Evolutionary conservation across 2,113 vertebrate species (phyloP).

Genomic region (Scomber scombrus): DNA sequence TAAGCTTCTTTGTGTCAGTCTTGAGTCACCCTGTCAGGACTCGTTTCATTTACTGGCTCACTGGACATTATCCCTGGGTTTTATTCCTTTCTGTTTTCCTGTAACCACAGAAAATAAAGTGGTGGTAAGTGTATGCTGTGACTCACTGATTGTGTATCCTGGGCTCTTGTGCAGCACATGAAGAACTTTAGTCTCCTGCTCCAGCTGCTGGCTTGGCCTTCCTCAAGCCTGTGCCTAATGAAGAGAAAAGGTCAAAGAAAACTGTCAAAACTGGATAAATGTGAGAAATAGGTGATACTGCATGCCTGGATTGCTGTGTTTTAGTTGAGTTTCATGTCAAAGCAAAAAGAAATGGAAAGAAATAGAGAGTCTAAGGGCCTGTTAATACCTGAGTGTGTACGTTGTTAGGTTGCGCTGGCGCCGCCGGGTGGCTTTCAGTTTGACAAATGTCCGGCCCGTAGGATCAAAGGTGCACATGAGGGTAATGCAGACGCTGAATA

Average conservation of each 20-base stretch:
- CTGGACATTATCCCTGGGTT: not conserved
- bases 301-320: not conserved
- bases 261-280: not conserved
- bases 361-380: not conserved
- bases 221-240: conserved; percentile 94
- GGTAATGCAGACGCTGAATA: conserved; percentile 97
- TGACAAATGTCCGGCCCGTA: conserved; percentile 97
- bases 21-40: conserved; percentile 3
- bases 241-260: conserved; percentile 7
- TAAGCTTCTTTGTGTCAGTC: conserved; percentile 21
- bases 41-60: conserved; percentile 30
- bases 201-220: conserved; percentile 99
- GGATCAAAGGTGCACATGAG: conserved; percentile 98
- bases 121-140: conserved; percentile 25
- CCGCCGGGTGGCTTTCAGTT: conserved; percentile 95
- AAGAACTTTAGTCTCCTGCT: conserved; percentile 96
- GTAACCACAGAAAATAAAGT: conserved; percentile 19
- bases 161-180: conserved; percentile 97
- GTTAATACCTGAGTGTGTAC: conserved; percentile 91
- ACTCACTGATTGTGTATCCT: conserved; percentile 98
- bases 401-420: conserved; percentile 96
- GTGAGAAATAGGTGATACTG: not conserved
- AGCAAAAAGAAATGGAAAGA: conserved; percentile 6
- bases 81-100: conserved; percentile 19
- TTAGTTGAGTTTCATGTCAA: not conserved